These are phyloP conservation scores for Chloromyia formosa DNA, from an alignment of 2,888 invertebrate genomes.

Conservation along the genomic window DNA sequence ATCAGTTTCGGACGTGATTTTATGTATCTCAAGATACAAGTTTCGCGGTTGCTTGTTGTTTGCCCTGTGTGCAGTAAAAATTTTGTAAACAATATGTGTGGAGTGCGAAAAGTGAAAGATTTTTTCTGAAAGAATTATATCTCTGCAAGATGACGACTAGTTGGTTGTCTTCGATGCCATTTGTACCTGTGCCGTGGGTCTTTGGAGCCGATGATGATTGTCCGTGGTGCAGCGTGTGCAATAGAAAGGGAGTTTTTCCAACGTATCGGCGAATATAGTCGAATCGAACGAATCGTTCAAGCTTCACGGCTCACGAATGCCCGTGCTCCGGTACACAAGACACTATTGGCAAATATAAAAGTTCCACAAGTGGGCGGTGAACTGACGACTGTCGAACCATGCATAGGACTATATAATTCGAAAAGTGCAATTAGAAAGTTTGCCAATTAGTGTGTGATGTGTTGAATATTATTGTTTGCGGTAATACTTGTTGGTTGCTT, in stretches of 20 bases:
- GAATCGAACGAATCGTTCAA: too few relatives aligned
- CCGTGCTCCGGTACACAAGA: slow-evolving; percentile 20
- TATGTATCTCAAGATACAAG: slow-evolving; percentile 19
- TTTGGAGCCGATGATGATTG: neutral
- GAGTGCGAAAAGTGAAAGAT: slow-evolving; percentile 41
- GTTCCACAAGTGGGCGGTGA: slow-evolving; percentile 33
- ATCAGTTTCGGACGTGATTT: slow-evolving; percentile 30
- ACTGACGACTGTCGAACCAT: slow-evolving; percentile 28
- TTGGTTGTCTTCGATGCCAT: slow-evolving; percentile 12
- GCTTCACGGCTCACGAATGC: slow-evolving; percentile 4
- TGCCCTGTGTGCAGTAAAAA: slow-evolving; percentile 6
- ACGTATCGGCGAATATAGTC: neutral
- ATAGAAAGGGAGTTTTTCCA: slow-evolving; percentile 12
- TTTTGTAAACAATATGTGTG: slow-evolving; percentile 30
- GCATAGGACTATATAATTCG: slow-evolving; percentile 27
- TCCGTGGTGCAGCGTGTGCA: neutral
- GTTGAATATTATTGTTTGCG: slow-evolving; percentile 33
- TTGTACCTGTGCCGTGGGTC: slow-evolving; percentile 2
- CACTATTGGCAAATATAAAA: slow-evolving; percentile 34
- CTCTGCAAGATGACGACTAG: slow-evolving; percentile 20
- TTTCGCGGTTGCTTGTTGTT: neutral
- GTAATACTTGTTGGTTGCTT: neutral
- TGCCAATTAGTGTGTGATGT: slow-evolving; percentile 40
- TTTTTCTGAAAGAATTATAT: slow-evolving; percentile 9
- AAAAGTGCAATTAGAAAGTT: slow-evolving; percentile 40